These are phyloP conservation scores for Diplolepis rosae DNA, from an alignment of 2,888 invertebrate species.

Conservation along the genomic window DNA sequence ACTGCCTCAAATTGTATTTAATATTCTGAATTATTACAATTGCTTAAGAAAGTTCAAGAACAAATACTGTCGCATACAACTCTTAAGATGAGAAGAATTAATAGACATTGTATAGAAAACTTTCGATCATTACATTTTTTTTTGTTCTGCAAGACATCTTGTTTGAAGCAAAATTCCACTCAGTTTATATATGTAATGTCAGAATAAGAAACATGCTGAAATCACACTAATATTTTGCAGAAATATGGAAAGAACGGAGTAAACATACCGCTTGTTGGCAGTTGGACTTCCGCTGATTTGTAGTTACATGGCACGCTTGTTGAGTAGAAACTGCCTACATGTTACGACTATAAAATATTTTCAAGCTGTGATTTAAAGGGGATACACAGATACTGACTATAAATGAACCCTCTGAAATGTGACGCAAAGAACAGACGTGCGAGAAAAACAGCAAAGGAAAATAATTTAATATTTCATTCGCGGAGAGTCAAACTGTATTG, in stretches of 20 bases:
- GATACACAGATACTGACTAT: constrained; percentile 29
- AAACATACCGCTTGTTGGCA: constrained; percentile 28
- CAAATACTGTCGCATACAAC: no score
- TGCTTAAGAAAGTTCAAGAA: no score
- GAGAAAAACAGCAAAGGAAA: background rate
- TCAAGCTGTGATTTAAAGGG: constrained; percentile 25
- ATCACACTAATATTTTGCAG: background rate
- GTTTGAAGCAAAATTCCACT: no score
- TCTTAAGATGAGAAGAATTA: no score
- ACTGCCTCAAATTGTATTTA: no score
- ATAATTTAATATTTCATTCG: background rate
- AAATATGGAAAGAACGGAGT: background rate
- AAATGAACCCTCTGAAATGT: constrained; percentile 2
- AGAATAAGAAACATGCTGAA: background rate
- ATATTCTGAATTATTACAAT: no score
- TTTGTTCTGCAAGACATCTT: no score
- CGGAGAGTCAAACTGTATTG: no score
- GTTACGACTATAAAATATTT: constrained; percentile 28
- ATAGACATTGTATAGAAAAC: no score
- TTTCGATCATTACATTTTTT: no score
- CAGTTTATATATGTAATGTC: no score
- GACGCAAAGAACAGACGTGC: background rate
- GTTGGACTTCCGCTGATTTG: constrained; percentile 26
- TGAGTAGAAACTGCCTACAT: constrained; percentile 29
- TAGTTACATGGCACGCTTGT: constrained; percentile 29